Evolutionary conservation across 2,113 vertebrate genomes (phyloP).

Genomic region (Vombatus ursinus): DNA sequence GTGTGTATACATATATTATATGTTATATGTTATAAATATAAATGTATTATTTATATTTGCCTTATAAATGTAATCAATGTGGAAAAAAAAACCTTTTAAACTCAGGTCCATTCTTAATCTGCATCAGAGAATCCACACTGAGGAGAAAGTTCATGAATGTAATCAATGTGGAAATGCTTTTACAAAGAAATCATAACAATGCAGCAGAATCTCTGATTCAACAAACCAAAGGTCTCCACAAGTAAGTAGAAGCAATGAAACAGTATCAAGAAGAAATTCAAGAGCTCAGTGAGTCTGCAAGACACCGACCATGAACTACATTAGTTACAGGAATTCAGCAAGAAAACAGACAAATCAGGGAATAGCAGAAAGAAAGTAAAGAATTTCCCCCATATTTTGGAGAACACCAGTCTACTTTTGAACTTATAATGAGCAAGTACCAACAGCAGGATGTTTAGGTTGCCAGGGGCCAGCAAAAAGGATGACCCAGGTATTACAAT

Average conservation of each 20-base stretch:
- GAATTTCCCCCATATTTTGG: slow-evolving; percentile 92
- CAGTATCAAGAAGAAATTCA: slow-evolving; percentile 99
- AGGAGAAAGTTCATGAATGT: no score
- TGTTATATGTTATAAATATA: no score
- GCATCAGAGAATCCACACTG: no score
- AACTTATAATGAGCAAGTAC: slow-evolving; percentile 96
- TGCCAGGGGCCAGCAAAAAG: slow-evolving; percentile 92
- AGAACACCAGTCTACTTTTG: slow-evolving; percentile 94
- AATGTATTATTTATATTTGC: no score
- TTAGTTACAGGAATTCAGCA: slow-evolving; percentile 98
- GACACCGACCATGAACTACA: slow-evolving; percentile 95
- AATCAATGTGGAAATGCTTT: slow-evolving; percentile 86
- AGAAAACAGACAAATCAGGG: slow-evolving; percentile 97
- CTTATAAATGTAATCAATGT: no score
- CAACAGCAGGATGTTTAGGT: slow-evolving; percentile 93
- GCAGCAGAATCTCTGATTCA: slow-evolving; percentile 96
- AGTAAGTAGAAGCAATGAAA: slow-evolving; percentile 97
- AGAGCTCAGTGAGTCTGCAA: slow-evolving; percentile 94
- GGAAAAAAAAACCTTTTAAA: no score
- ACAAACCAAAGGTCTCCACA: slow-evolving; percentile 95
- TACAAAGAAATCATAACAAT: slow-evolving; percentile 93
- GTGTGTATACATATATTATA: no score
- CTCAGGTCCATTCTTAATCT: no score
- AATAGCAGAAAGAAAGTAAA: slow-evolving; percentile 98
- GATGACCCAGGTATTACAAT: slow-evolving; percentile 92